These are phyloP conservation scores for Alfaro cultratus DNA, from an alignment of 2,797 vertebrate species.

Conservation along the genomic window DNA sequence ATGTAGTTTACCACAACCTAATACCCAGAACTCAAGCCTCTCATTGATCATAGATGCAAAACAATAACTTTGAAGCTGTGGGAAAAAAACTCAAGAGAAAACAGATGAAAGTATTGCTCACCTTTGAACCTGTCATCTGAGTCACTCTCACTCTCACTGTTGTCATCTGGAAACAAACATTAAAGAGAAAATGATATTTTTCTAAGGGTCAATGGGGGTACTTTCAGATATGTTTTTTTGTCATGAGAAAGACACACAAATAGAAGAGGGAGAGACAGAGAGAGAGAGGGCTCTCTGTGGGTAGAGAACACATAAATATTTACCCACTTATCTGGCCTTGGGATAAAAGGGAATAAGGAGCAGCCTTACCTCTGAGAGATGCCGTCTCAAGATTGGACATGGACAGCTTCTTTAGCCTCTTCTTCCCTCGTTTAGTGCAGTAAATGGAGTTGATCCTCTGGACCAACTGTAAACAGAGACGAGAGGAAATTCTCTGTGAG, in stretches of 20 bases:
- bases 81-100: neutral
- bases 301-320: slow-evolving; percentile 57
- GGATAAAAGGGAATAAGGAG: slow-evolving; percentile 38
- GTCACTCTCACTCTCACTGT: slow-evolving; percentile 99
- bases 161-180: slow-evolving; percentile 90
- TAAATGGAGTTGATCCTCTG: slow-evolving; percentile 99
- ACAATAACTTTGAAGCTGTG: neutral
- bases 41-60: neutral
- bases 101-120: slow-evolving; percentile 74
- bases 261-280: slow-evolving; percentile 5
- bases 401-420: slow-evolving; percentile 95
- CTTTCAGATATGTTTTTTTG: slow-evolving; percentile 56
- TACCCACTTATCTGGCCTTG: slow-evolving; percentile 51
- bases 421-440: slow-evolving; percentile 98
- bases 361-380: slow-evolving; percentile 89
- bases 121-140: slow-evolving; percentile 99
- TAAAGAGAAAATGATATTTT: slow-evolving; percentile 62
- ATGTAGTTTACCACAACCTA: neutral
- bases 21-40: neutral
- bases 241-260: slow-evolving; percentile 22
- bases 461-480: slow-evolving; percentile 86
- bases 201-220: slow-evolving; percentile 51
- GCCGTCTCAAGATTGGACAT: slow-evolving; percentile 93
- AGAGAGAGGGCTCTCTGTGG: slow-evolving; percentile 28
- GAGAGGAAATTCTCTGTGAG: slow-evolving; percentile 43